A percentile compares a stretch with the other conserved stretches of the same genome.
Conservation (phyloP, 2,797 vertebrate genomes). For the Microctenopoma steveboyesi region DNA sequence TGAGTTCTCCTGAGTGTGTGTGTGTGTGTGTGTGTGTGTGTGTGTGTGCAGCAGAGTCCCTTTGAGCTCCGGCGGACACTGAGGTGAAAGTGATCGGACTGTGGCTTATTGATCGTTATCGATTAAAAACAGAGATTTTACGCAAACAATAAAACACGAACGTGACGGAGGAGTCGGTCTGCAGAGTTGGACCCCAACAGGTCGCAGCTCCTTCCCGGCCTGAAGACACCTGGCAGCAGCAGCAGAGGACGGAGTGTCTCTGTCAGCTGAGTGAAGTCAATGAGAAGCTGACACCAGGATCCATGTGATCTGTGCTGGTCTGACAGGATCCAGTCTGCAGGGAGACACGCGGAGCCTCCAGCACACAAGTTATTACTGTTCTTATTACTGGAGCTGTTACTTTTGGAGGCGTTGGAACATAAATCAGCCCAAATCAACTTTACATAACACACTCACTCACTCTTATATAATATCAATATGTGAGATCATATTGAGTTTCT, state of each 20-base stretch:
- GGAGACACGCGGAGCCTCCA: neutral
- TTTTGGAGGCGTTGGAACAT: neutral
- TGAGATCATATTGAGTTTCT: conserved; percentile 3
- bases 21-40: conserved; percentile 4
- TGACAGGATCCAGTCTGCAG: conserved; percentile 13
- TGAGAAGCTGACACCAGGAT: conserved; percentile 25
- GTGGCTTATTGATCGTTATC: conserved; percentile 22
- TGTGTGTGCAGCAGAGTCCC: conserved; percentile 1
- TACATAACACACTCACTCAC: conserved; percentile 20
- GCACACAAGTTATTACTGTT: neutral
- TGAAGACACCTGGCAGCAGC: neutral
- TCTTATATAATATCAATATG: conserved; percentile 15
- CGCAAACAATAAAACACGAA: too few species aligned
- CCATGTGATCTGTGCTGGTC: neutral
- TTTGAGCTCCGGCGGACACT: conserved; percentile 4
- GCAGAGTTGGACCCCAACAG: neutral
- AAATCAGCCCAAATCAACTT: neutral
- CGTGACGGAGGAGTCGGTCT: too few species aligned
- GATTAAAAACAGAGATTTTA: neutral
- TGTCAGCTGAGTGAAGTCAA: neutral
- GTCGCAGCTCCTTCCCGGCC: too few species aligned
- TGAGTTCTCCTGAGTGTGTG: neutral
- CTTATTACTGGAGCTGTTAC: too few species aligned
- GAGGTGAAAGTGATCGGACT: conserved; percentile 33
- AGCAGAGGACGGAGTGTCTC: neutral